Conservation (phyloP, 2,113 vertebrate genomes). For the Ginglymostoma cirratum region DNA sequence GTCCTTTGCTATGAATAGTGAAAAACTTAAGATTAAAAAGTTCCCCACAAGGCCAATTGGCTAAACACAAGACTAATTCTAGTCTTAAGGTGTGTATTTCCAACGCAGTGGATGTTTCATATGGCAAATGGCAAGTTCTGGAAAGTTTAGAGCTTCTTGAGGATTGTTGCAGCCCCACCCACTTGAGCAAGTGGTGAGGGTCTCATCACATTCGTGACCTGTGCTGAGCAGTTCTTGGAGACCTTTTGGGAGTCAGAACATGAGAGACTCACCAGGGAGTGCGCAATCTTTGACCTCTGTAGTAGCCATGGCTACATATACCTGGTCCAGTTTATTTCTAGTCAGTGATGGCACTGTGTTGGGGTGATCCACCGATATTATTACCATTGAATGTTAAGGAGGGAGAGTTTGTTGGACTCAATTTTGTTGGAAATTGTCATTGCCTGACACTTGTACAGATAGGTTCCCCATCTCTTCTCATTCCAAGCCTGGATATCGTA, state of each 20-base stretch:
- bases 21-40: not conserved
- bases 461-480: not conserved
- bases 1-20: not conserved
- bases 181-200: not conserved
- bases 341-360: not conserved
- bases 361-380: not conserved
- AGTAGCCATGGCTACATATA: not conserved
- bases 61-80: not conserved
- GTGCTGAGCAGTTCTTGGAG: not conserved
- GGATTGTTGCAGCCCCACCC: not conserved
- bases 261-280: not conserved
- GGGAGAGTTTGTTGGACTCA: not conserved
- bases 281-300: not conserved
- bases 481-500: not conserved
- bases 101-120: not conserved
- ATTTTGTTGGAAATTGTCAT: not conserved
- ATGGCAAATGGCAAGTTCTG: not conserved
- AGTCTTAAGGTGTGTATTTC: not conserved
- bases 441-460: not conserved
- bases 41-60: not conserved
- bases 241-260: not conserved
- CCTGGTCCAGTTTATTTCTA: not conserved
- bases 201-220: not conserved
- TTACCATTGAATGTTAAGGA: not conserved
- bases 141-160: not conserved